Percentiles rank a stretch among this genome's conserved stretches.
phyloP scores from a whole-genome alignment of 1,140 invertebrate species.

The Camponotus floridanus region DNA sequence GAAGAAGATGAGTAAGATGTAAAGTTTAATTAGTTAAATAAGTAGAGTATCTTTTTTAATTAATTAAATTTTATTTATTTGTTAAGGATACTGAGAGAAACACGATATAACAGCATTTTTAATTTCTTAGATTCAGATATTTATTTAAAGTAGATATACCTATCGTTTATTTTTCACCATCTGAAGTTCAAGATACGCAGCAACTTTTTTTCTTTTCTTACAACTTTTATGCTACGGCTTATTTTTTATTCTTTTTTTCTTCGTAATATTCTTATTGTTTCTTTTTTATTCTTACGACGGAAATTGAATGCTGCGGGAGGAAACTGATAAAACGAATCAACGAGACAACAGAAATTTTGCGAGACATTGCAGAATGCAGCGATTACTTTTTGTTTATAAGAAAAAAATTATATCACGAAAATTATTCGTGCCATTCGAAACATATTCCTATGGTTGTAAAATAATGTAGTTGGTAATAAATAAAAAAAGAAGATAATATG shows the following conservation, averaged over 20 bases:
- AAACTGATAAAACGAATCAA: conserved; percentile 40
- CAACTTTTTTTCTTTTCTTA: not conserved
- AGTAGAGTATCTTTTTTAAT: not conserved
- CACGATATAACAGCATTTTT: not conserved
- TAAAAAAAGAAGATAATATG: conserved; percentile 27
- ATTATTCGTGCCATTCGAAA: conserved; percentile 15
- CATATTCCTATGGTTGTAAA: conserved; percentile 32
- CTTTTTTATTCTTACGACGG: not conserved
- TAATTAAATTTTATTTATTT: conserved; percentile 2
- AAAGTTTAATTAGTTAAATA: not conserved
- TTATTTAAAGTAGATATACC: not conserved
- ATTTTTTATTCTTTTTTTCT: not conserved
- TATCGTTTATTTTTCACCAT: not conserved
- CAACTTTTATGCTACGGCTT: not conserved
- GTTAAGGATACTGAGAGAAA: not conserved
- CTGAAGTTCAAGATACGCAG: too few species aligned
- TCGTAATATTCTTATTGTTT: not conserved
- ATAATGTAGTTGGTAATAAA: not conserved
- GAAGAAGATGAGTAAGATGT: not conserved
- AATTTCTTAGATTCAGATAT: not conserved
- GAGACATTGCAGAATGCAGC: conserved; percentile 20
- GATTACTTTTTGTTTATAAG: not conserved
- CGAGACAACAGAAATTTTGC: conserved; percentile 21
- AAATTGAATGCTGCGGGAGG: conserved; percentile 10
- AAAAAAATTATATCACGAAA: not conserved